phyloP scores from a whole-genome alignment of 2,113 vertebrate species.

The Dasyornis broadbenti region DNA sequence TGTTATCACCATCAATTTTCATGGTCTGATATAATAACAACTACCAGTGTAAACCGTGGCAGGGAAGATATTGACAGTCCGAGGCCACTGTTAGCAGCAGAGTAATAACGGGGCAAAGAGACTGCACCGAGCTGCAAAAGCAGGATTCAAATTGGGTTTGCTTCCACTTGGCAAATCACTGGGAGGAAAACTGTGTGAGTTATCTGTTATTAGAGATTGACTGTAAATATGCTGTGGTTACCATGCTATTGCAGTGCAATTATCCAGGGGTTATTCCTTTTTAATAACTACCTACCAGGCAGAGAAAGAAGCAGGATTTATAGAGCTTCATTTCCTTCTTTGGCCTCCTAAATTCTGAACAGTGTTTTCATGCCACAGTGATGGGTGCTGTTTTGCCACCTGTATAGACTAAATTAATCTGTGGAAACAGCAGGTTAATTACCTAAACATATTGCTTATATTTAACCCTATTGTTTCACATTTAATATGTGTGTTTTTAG shows the following conservation, averaged over 20 bases:
- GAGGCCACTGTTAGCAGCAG: slow-evolving; percentile 36
- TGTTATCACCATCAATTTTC: slow-evolving; percentile 70
- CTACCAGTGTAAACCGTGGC: slow-evolving; percentile 60
- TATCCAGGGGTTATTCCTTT: slow-evolving; percentile 20
- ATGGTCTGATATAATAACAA: slow-evolving; percentile 73
- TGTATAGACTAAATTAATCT: not conserved
- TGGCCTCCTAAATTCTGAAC: not conserved
- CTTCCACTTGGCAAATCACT: not conserved
- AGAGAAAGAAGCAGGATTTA: not conserved
- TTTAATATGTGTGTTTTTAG: slow-evolving; percentile 18
- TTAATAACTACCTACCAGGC: slow-evolving; percentile 19
- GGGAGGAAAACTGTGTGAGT: not conserved
- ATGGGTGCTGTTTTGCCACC: not conserved
- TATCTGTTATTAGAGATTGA: slow-evolving; percentile 7
- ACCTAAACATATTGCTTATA: slow-evolving; percentile 17
- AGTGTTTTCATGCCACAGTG: not conserved
- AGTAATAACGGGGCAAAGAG: slow-evolving; percentile 2
- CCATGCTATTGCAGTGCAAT: not conserved
- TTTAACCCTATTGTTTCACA: slow-evolving; percentile 51
- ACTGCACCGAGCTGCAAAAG: not conserved
- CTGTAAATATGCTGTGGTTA: not conserved
- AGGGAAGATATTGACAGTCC: slow-evolving; percentile 55
- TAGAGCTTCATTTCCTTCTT: not conserved
- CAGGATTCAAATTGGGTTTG: slow-evolving; percentile 3
- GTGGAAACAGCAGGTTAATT: slow-evolving; percentile 39